Evolutionary conservation across 1,140 invertebrate genomes (phyloP).

Genomic region (Pristionchus pacificus): DNA sequence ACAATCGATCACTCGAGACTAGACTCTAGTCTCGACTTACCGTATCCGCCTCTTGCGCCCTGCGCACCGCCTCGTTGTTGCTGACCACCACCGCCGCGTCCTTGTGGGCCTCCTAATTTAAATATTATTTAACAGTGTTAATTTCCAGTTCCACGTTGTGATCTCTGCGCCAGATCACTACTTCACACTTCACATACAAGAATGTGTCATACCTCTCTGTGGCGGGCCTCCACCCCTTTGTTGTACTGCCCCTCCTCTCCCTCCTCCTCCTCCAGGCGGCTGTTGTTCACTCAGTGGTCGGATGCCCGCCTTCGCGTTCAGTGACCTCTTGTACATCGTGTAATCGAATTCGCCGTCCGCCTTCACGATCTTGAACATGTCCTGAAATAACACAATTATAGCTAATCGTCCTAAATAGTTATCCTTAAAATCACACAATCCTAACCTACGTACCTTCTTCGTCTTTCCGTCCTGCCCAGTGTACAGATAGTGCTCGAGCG

Average conservation of each 20-base stretch:
- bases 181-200: no score
- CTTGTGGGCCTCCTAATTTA: no score
- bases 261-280: neutral
- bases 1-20: no score
- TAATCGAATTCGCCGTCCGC: neutral
- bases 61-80: no score
- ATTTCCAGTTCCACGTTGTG: no score
- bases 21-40: no score
- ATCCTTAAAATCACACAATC: no score
- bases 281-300: neutral
- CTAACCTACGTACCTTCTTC: constrained; percentile 71
- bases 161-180: no score
- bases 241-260: neutral
- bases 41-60: no score
- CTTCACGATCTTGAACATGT: constrained; percentile 5
- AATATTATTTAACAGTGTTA: no score
- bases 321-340: neutral
- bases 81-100: no score
- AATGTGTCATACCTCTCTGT: no score
- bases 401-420: neutral
- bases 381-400: neutral
- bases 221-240: neutral
- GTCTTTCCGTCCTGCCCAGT: constrained; percentile 78
- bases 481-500: constrained; percentile 81
- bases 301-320: neutral